phyloP scores from a whole-genome alignment of 2,888 invertebrate genomes.

The Colostygia pectinataria region DNA sequence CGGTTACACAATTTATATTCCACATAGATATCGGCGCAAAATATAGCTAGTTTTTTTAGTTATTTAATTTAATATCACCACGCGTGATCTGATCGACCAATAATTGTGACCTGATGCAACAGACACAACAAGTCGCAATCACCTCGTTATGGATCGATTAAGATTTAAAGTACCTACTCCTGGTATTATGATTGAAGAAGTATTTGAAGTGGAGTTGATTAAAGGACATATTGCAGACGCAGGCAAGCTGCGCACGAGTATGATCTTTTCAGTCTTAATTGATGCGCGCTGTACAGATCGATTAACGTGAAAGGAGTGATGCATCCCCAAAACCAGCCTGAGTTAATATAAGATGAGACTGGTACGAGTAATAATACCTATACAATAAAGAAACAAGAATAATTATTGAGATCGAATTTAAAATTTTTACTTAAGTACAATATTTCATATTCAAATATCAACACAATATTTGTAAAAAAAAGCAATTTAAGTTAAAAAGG shows the following conservation, averaged over 20 bases:
- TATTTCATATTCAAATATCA: no score
- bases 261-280: conserved; percentile 52
- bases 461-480: no score
- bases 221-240: conserved; percentile 33
- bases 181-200: conserved; percentile 5
- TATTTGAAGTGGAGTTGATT: conserved; percentile 20
- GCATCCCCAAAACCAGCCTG: conserved; percentile 22
- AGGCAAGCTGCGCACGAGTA: conserved; percentile 40
- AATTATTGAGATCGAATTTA: no score
- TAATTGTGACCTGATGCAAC: conserved; percentile 42
- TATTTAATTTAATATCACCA: conserved; percentile 30
- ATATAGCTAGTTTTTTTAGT: conserved; percentile 12
- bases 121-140: conserved; percentile 33
- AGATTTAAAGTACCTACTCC: no score
- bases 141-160: conserved; percentile 18
- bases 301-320: conserved; percentile 22
- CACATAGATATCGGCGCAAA: conserved; percentile 16
- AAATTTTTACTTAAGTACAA: no score
- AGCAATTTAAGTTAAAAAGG: no score
- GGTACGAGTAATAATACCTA: no score
- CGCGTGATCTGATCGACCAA: conserved; percentile 37
- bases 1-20: no score
- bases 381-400: no score
- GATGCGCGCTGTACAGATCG: conserved; percentile 33
- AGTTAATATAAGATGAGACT: conserved; percentile 34